Percentiles rank a stretch among this genome's conserved stretches.
These are phyloP conservation scores for Pelodiscus sinensis DNA, from an alignment of 2,113 vertebrate genomes.

Conservation along the genomic window DNA sequence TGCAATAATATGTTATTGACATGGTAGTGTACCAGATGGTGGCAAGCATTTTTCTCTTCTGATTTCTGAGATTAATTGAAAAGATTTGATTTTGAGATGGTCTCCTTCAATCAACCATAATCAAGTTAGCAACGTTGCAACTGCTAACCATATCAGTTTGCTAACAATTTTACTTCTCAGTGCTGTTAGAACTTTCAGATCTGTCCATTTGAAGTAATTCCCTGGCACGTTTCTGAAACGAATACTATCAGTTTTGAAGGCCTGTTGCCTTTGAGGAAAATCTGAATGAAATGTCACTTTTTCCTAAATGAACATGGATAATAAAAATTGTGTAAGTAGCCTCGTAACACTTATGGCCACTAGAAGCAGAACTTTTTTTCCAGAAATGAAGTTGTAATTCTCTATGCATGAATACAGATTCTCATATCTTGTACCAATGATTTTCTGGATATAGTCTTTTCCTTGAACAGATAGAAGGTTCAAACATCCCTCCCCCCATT, in stretches of 20 bases:
- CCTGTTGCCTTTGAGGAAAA: neutral
- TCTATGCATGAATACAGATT: neutral
- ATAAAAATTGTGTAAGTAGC: neutral
- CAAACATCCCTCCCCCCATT: accelerated
- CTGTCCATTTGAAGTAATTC: neutral
- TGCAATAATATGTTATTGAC: neutral
- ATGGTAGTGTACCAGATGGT: neutral
- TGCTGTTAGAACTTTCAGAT: neutral
- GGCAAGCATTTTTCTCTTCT: neutral
- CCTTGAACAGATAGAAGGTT: neutral
- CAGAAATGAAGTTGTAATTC: neutral
- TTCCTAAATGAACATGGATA: neutral
- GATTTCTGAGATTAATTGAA: neutral
- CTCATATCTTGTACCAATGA: neutral
- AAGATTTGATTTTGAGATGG: neutral
- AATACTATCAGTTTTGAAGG: neutral
- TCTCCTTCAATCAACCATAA: neutral
- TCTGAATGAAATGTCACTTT: neutral
- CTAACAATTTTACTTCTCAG: neutral
- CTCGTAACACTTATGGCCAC: neutral
- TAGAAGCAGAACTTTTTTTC: neutral
- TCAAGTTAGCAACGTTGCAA: neutral
- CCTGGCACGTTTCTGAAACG: neutral
- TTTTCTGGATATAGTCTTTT: neutral
- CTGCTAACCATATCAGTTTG: neutral